Conservation (phyloP, 1,140 invertebrate species). For the Heliconius eleuchia region DNA sequence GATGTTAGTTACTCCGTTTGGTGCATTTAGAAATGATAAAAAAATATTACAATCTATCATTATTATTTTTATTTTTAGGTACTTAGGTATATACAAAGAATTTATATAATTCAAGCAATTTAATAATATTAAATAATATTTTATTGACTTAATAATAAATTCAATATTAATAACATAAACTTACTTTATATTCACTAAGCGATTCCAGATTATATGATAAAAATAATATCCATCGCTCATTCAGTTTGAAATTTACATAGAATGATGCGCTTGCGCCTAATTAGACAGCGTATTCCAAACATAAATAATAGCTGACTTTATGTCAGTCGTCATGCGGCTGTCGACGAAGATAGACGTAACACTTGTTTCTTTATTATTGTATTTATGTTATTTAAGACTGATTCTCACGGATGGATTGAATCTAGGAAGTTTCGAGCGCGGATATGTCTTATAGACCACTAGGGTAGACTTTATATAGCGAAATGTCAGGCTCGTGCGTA, state of each 20-base stretch:
- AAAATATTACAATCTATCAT: too few relatives aligned
- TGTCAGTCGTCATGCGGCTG: conserved; percentile 54
- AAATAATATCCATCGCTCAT: conserved; percentile 54
- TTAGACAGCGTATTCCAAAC: conserved; percentile 57
- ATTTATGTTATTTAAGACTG: conserved; percentile 37
- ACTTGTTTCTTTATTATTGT: conserved; percentile 22
- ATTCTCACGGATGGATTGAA: conserved; percentile 36
- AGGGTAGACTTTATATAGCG: not conserved
- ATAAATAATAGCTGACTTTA: conserved; percentile 67
- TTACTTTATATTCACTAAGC: not conserved
- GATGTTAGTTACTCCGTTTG: too few relatives aligned
- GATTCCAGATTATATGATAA: conserved; percentile 46
- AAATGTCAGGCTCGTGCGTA: conserved; percentile 44
- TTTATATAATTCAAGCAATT: not conserved
- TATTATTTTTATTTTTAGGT: too few relatives aligned
- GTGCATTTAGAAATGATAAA: too few relatives aligned
- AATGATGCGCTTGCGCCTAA: conserved; percentile 67
- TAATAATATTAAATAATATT: not conserved
- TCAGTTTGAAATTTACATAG: conserved; percentile 67
- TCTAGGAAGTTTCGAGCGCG: conserved; percentile 10
- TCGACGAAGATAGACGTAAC: conserved; percentile 49
- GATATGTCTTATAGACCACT: not conserved
- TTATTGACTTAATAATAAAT: not conserved
- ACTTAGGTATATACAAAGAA: too few relatives aligned
- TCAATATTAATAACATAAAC: not conserved